Percentiles rank a stretch among this genome's conserved stretches.
These are phyloP conservation scores for Leptinotarsa undecemlineata DNA, from an alignment of 1,140 invertebrate species.

Conservation along the genomic window DNA sequence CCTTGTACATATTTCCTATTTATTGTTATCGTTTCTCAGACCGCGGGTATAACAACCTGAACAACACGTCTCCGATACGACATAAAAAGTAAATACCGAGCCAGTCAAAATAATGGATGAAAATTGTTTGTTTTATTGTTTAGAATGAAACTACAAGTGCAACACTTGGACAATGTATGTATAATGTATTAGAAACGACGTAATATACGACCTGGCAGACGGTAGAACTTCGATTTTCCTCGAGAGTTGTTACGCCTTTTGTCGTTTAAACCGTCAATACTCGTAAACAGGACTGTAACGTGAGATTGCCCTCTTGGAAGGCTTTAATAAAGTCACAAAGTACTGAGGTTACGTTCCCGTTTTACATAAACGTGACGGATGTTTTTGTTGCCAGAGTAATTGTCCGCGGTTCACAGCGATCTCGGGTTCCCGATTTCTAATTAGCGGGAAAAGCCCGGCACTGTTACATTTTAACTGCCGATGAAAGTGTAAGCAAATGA, in stretches of 20 bases:
- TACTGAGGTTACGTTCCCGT: background rate
- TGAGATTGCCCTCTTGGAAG: slow-evolving; percentile 9
- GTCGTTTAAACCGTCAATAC: background rate
- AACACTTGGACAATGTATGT: slow-evolving; percentile 2
- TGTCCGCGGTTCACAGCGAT: background rate
- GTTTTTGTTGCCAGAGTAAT: background rate
- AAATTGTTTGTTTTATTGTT: slow-evolving; percentile 7
- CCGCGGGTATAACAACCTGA: slow-evolving; percentile 4
- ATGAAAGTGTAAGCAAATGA: no score
- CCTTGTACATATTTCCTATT: background rate
- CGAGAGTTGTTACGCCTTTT: background rate
- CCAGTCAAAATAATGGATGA: slow-evolving; percentile 6
- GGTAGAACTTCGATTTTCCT: background rate
- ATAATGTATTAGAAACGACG: slow-evolving; percentile 4
- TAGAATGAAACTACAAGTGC: slow-evolving; percentile 5
- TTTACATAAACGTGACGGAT: slow-evolving; percentile 3
- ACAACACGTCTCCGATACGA: background rate
- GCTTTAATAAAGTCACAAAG: slow-evolving; percentile 24
- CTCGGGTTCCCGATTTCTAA: background rate
- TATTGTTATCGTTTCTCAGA: background rate
- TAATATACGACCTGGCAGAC: background rate
- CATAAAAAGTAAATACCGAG: background rate
- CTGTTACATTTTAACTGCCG: no score
- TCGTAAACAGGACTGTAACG: slow-evolving; percentile 13
- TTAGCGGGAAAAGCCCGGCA: background rate